phyloP scores from a whole-genome alignment of 1,140 invertebrate species.

The Heliconius hewitsoni region DNA sequence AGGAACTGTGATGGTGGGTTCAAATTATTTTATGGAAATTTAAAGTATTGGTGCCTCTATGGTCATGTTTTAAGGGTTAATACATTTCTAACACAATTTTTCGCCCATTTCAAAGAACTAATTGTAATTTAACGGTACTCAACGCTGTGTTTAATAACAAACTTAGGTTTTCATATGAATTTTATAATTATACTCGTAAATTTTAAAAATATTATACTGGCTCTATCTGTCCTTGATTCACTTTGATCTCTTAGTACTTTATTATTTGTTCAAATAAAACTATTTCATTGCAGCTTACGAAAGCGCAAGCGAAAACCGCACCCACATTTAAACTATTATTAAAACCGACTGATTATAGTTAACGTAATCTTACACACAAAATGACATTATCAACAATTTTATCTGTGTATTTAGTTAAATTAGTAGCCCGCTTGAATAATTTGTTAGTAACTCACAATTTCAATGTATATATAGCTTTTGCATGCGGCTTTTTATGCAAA shows the following conservation, averaged over 20 bases:
- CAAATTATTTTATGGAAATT: no score
- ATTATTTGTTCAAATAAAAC: neutral
- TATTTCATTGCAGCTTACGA: neutral
- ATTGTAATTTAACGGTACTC: no score
- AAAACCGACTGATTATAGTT: neutral
- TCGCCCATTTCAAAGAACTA: no score
- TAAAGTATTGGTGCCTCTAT: no score
- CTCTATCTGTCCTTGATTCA: neutral
- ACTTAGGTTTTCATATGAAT: no score
- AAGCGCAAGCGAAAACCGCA: neutral
- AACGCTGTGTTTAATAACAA: no score
- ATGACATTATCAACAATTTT: neutral
- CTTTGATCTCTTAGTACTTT: neutral
- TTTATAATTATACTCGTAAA: no score
- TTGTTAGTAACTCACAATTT: neutral
- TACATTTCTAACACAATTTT: no score
- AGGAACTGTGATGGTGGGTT: no score
- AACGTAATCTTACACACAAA: constrained; percentile 10
- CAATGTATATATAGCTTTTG: neutral
- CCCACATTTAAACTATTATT: neutral
- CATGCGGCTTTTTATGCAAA: neutral
- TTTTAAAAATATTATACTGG: no score
- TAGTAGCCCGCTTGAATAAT: neutral
- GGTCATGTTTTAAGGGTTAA: no score
- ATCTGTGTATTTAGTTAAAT: constrained; percentile 5